Base-by-base conservation (phyloP, 2,113 vertebrate genomes). In the Gavialis gangeticus region DNA sequence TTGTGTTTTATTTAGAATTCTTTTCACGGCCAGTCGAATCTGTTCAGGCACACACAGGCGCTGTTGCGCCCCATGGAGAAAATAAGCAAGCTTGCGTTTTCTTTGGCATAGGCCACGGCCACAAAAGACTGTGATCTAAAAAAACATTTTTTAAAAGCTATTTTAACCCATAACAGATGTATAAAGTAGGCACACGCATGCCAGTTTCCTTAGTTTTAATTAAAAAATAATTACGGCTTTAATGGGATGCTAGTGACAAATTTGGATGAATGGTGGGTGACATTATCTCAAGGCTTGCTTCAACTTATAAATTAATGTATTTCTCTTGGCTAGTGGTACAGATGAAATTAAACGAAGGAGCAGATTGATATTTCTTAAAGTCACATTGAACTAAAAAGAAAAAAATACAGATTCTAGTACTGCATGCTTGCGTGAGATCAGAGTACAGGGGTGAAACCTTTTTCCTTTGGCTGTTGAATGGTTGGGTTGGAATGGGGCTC, bases 1-100 rank as follows among this genome's bases (percentile, higher is more conserved):
- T 98, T 98, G 98, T 98, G 98, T 98, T 98, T 98, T 98, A 98
- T 98, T 98, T 98, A 98, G 98, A 98, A 98, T 98, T 98, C 98
- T 98, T 98, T 98, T 98, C 98, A 98, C 98, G 98, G 98, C 98
- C 98, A 98, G 98, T 98, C 98, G 98, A 97, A 97, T 97, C 98
- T 97, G 97, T 98, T 97, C 98, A 98, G 98, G 98, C 98, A 94
- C 98, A 98, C 98, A 98, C 97, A 98, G 98, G 98, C 98, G 96
- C 98, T 98, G 97, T 96, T 98, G 98, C 98, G 96, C 98, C 98
- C 98, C 98, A 96, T 89, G 97, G 98, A 98, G 98, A 98, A 98
- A 98, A 98, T 98, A 98, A 98, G 98, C 98, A 98, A 98, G 97
- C 98, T 98, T 98, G 97, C 98, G 95, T 98, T 98, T 98, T 98